Evolutionary conservation across 1,140 invertebrate species (phyloP).

Genomic region (Drosophila rufa): DNA sequence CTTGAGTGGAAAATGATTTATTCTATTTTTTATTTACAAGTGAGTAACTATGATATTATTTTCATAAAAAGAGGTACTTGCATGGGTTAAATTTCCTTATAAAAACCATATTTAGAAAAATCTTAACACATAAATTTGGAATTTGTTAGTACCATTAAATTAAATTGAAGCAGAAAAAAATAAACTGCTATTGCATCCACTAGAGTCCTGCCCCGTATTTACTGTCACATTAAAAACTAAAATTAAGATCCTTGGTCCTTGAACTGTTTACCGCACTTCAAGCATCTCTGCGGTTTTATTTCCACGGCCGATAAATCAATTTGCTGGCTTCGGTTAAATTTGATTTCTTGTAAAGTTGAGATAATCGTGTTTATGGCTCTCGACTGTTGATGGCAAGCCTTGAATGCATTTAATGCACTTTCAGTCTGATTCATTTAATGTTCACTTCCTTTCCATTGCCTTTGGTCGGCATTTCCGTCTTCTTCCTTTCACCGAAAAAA

Average conservation of each 20-base stretch:
- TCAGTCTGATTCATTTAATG: constrained; percentile 29
- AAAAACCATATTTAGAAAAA: too few relatives aligned
- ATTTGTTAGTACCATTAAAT: too few relatives aligned
- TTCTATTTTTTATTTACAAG: neutral
- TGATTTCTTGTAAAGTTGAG: constrained; percentile 28
- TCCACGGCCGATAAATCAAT: constrained; percentile 50
- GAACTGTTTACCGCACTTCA: constrained; percentile 16
- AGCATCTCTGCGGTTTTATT: constrained; percentile 32
- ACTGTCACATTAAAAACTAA: constrained; percentile 30
- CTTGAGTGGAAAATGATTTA: neutral
- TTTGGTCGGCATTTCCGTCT: neutral
- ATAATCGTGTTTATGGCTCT: constrained; percentile 41
- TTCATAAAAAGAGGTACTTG: neutral
- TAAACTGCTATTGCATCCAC: neutral
- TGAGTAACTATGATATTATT: neutral
- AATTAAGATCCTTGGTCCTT: neutral
- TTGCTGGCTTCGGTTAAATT: constrained; percentile 37
- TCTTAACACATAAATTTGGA: too few relatives aligned
- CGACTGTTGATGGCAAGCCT: constrained; percentile 19
- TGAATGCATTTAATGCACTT: constrained; percentile 48
- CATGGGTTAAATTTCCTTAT: too few relatives aligned
- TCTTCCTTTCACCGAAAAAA: neutral
- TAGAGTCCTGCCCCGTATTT: neutral
- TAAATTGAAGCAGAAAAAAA: neutral
- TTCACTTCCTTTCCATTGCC: constrained; percentile 31